Conservation (phyloP, 1,140 invertebrate species). For the Cardiocondyla obscurior region DNA sequence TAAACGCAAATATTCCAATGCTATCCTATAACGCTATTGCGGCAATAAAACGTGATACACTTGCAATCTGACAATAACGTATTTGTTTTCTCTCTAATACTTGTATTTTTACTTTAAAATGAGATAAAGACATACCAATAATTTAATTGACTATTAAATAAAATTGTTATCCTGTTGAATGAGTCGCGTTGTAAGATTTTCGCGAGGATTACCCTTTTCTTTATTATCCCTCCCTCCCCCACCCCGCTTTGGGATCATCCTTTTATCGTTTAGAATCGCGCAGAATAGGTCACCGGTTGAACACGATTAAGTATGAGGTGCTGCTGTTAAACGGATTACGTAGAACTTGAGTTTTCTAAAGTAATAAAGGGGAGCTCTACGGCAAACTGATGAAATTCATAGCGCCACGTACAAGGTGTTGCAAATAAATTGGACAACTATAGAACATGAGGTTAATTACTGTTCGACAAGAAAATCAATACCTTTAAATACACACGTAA, state of each 20-base stretch:
- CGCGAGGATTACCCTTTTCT: slow-evolving; percentile 21
- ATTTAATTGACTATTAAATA: slow-evolving; percentile 4
- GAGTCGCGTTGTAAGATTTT: slow-evolving; percentile 6
- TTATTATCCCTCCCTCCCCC: slow-evolving; percentile 39
- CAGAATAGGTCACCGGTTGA: slow-evolving; percentile 39
- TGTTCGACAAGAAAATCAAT: not conserved
- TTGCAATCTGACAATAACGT: not conserved
- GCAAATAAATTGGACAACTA: slow-evolving; percentile 8
- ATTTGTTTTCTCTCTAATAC: not conserved
- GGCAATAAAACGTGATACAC: not conserved
- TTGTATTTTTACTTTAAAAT: not conserved
- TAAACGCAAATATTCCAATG: not conserved
- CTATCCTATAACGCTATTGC: not conserved
- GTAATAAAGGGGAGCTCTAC: slow-evolving; percentile 56
- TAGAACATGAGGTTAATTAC: slow-evolving; percentile 3
- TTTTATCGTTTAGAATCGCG: slow-evolving; percentile 50
- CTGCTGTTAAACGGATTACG: slow-evolving; percentile 62
- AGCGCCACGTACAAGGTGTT: not conserved
- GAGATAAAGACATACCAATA: not conserved
- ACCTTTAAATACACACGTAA: not conserved
- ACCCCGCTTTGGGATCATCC: slow-evolving; percentile 56
- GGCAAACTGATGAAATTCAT: slow-evolving; percentile 51
- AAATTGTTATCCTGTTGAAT: not conserved
- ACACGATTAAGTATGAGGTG: slow-evolving; percentile 63
- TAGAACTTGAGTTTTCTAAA: slow-evolving; percentile 62